Percentiles rank a stretch among this genome's conserved stretches.
phyloP scores from a whole-genome alignment of 2,888 invertebrate genomes.

The Agonum fuliginosum region DNA sequence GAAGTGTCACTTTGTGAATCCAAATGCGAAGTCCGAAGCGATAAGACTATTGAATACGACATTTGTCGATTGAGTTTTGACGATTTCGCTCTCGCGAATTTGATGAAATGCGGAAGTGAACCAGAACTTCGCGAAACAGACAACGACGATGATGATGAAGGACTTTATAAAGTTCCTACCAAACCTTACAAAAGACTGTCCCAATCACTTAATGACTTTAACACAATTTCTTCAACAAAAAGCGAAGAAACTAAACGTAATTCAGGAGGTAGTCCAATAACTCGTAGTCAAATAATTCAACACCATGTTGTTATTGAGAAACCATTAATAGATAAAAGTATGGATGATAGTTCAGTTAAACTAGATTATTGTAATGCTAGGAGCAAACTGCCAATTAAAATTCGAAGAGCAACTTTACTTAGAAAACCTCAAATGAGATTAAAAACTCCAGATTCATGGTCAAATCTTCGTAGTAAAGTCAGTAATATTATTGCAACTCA shows the following conservation, averaged over 20 bases:
- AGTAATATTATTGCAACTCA: conserved; percentile 69
- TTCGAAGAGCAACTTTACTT: conserved; percentile 66
- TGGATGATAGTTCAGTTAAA: conserved; percentile 53
- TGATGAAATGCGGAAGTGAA: conserved; percentile 70
- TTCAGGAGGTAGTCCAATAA: conserved; percentile 1
- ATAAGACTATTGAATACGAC: conserved; percentile 50
- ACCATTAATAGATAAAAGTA: conserved; percentile 32
- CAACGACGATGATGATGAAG: conserved; percentile 66
- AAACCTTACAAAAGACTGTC: conserved; percentile 65
- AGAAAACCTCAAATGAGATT: conserved; percentile 66
- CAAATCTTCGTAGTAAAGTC: conserved; percentile 69
- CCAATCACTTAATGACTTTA: conserved; percentile 70
- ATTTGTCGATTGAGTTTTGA: conserved; percentile 27
- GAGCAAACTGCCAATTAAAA: conserved; percentile 66
- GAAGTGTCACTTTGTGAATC: conserved; percentile 46
- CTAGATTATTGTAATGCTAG: conserved; percentile 67
- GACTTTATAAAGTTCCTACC: conserved; percentile 70
- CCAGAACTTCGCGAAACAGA: conserved; percentile 64
- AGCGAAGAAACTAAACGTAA: conserved; percentile 28
- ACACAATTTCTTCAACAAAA: conserved; percentile 65
- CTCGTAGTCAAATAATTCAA: conserved; percentile 46
- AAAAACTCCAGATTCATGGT: conserved; percentile 69
- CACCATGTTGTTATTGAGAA: conserved; percentile 46
- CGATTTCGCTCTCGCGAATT: conserved; percentile 29
- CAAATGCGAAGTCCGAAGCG: conserved; percentile 36